Evolutionary conservation across 2,797 vertebrate genomes (phyloP).

Genomic region (Pantherophis alleghaniensis): DNA sequence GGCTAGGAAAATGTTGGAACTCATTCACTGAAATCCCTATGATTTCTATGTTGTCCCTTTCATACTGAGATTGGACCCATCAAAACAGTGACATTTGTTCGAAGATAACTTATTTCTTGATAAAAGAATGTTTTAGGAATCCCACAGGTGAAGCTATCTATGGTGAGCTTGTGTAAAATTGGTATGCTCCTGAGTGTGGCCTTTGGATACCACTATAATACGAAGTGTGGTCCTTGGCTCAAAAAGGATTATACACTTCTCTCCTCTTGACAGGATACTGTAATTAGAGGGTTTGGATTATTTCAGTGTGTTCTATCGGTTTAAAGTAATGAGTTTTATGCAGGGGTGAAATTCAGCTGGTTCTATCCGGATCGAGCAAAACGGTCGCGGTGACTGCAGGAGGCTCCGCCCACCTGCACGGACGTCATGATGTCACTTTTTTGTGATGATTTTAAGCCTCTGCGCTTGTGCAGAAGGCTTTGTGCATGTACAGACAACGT

Average conservation of each 20-base stretch:
- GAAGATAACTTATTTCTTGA: neutral
- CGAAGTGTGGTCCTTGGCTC: neutral
- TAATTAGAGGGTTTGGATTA: neutral
- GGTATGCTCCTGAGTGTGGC: neutral
- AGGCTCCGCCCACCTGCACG: too few relatives aligned
- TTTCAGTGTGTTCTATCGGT: neutral
- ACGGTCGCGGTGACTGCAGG: too few relatives aligned
- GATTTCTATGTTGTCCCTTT: neutral
- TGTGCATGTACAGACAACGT: too few relatives aligned
- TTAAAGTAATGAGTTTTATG: neutral
- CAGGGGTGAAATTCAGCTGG: too few relatives aligned
- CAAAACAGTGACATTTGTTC: neutral
- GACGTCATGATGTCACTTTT: too few relatives aligned
- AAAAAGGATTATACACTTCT: neutral
- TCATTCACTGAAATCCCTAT: neutral
- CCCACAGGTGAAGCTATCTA: neutral
- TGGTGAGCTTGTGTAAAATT: neutral
- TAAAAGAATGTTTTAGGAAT: neutral
- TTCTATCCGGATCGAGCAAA: too few relatives aligned
- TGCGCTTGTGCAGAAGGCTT: too few relatives aligned
- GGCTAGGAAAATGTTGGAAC: neutral
- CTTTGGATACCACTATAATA: neutral
- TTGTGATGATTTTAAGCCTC: too few relatives aligned
- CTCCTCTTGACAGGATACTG: neutral
- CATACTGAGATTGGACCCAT: neutral